A percentile compares a stretch with the other conserved stretches of the same genome.
Conservation (phyloP, 2,797 vertebrate species). For the Vireo griseus region DNA sequence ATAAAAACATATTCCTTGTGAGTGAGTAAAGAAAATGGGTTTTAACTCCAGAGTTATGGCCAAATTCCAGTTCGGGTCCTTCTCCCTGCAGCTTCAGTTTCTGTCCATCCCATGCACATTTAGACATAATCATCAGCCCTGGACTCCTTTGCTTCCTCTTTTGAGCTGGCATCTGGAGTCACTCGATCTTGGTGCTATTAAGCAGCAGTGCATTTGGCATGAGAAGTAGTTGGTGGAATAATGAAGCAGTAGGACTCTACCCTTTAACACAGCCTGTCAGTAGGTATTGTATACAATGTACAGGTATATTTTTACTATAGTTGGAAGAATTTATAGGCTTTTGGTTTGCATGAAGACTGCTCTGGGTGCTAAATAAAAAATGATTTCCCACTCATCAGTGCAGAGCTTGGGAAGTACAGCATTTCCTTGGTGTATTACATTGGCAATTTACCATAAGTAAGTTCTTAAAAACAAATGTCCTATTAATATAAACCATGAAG, state of each 20-base stretch:
- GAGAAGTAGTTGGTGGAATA: not conserved
- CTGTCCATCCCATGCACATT: not conserved
- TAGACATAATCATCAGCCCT: not conserved
- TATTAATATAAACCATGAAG: not conserved
- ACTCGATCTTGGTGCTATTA: not conserved
- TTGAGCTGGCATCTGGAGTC: not conserved
- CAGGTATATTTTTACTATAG: not conserved
- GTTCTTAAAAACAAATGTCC: not conserved
- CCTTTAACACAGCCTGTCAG: not conserved
- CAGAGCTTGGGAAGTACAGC: not conserved
- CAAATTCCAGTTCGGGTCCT: not conserved
- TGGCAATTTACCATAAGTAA: not conserved
- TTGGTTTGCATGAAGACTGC: not conserved
- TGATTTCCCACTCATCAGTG: not conserved
- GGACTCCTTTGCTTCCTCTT: not conserved
- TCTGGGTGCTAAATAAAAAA: not conserved
- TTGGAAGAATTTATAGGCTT: not conserved
- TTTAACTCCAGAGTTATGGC: not conserved
- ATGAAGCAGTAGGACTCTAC: not conserved
- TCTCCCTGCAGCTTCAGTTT: not conserved
- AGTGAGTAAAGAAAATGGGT: not conserved
- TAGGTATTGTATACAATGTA: not conserved
- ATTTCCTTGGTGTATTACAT: not conserved
- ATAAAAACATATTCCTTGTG: not conserved
- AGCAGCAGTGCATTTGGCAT: not conserved